Evolutionary conservation across 1,140 invertebrate genomes (phyloP).

Genomic region (Hyposmocoma kahamanoa): DNA sequence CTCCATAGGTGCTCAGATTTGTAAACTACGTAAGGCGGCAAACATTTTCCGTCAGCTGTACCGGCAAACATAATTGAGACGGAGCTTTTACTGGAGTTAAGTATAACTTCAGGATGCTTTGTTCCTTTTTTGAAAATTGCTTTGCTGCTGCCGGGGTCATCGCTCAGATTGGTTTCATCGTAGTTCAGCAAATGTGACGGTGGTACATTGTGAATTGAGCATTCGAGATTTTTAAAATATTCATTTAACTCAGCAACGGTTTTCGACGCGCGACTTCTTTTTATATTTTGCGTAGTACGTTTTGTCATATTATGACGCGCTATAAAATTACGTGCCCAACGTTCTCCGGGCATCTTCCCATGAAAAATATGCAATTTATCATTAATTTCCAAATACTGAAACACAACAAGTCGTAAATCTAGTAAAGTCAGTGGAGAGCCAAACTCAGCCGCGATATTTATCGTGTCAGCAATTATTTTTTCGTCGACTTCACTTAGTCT

Average conservation of each 20-base stretch:
- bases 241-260: conserved; percentile 2
- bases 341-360: not conserved
- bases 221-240: conserved; percentile 2
- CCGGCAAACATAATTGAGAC: conserved; percentile 44
- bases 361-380: not conserved
- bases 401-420: conserved; percentile 10
- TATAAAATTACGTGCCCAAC: not conserved
- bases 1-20: conserved; percentile 43
- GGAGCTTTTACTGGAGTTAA: conserved; percentile 24
- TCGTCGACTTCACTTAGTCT: conserved; percentile 4
- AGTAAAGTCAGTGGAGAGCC: conserved; percentile 10
- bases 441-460: conserved; percentile 10
- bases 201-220: not conserved
- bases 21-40: conserved; percentile 52
- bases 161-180: conserved; percentile 60
- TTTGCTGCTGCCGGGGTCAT: conserved; percentile 49
- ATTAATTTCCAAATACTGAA: conserved; percentile 2
- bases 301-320: conserved; percentile 5
- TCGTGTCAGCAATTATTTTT: conserved; percentile 2
- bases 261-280: conserved; percentile 7
- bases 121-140: conserved; percentile 35
- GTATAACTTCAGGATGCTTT: conserved; percentile 48
- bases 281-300: conserved; percentile 7
- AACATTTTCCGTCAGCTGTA: conserved; percentile 26
- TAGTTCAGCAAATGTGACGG: conserved; percentile 35